Percentiles rank a stretch among this genome's conserved stretches.
These are phyloP conservation scores for Caiman crocodilus DNA, from an alignment of 2,797 vertebrate species.

Conservation along the genomic window DNA sequence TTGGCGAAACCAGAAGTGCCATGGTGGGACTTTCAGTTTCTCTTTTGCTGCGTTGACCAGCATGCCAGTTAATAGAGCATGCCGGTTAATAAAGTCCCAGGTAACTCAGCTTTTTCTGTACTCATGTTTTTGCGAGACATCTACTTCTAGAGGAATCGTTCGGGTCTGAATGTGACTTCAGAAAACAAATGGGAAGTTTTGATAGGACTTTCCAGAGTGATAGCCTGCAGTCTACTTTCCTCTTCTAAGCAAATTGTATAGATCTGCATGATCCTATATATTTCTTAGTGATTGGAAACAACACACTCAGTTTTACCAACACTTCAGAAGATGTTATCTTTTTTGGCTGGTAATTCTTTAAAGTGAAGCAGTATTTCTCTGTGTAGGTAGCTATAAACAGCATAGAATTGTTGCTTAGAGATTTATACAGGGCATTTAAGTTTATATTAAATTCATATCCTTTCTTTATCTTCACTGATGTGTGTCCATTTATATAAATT, in stretches of 20 bases:
- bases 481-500: slow-evolving; percentile 15
- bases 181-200: not conserved
- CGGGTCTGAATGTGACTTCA: not conserved
- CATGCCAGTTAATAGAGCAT: no score
- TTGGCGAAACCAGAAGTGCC: no score
- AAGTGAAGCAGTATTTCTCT: not conserved
- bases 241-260: not conserved
- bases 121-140: not conserved
- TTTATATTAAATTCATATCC: not conserved
- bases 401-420: not conserved
- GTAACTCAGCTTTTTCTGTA: not conserved
- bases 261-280: not conserved
- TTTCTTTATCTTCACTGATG: not conserved
- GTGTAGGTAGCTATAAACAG: not conserved
- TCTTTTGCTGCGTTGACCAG: no score
- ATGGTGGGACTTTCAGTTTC: no score
- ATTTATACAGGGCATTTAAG: not conserved
- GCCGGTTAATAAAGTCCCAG: no score
- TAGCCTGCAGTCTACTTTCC: not conserved
- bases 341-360: not conserved
- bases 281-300: not conserved
- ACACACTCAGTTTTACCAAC: not conserved
- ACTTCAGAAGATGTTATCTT: not conserved
- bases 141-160: not conserved
- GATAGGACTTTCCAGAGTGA: not conserved